Evolutionary conservation across 37 sponge, comb jelly and placozoan genomes (phyloP).

Genomic region (Corticium candelabrum): DNA sequence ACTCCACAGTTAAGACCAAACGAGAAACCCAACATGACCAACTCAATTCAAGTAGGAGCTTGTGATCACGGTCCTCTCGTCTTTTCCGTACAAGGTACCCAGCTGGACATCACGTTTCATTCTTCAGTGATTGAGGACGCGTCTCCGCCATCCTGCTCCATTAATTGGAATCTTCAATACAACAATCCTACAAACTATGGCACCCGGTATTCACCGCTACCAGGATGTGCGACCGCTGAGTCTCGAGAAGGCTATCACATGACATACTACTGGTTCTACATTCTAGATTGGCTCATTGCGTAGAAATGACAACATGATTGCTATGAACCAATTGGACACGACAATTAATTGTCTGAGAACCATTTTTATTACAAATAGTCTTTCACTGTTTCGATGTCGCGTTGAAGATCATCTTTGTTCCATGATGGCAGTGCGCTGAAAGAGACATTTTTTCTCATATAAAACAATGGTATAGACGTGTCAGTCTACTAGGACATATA

Average conservation of each 20-base stretch:
- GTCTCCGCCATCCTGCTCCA: conserved; percentile 27
- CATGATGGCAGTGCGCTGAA: neutral
- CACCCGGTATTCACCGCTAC: conserved; percentile 20
- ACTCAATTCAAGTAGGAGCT: conserved; percentile 24
- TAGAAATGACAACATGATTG: no score
- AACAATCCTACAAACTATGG: conserved; percentile 1
- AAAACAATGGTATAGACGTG: neutral
- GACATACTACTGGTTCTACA: conserved; percentile 59
- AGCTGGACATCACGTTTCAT: conserved; percentile 22
- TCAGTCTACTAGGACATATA: no score
- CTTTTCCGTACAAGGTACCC: no score
- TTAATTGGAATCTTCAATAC: conserved; percentile 41
- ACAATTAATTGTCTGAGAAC: no score
- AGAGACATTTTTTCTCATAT: neutral
- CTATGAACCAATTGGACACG: no score
- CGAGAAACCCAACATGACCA: neutral
- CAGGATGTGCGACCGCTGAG: conserved; percentile 41
- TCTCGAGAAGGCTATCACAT: conserved; percentile 48
- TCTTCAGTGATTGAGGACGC: conserved; percentile 45
- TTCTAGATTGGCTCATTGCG: conserved; percentile 30
- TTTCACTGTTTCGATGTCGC: neutral
- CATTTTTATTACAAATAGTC: neutral
- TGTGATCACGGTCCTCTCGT: conserved; percentile 48
- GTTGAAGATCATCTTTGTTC: neutral
- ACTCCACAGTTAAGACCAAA: conserved; percentile 16